Base-by-base conservation (phyloP, 92 coral and sea anemone species). In the Porites cylindrica region DNA sequence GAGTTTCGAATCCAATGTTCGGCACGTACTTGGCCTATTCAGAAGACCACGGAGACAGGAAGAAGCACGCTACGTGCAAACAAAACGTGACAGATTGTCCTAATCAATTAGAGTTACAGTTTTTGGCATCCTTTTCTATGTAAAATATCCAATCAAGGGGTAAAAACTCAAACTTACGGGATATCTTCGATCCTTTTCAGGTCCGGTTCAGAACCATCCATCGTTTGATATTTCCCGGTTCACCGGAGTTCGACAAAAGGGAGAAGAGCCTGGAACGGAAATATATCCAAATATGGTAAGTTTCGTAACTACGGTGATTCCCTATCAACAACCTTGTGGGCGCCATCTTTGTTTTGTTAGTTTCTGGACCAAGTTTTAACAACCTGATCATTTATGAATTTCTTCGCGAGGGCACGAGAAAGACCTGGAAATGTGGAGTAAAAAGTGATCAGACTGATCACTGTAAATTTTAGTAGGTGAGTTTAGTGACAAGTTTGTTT, bases 321-420 rank as follows among this genome's bases (percentile, higher is more conserved):
- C 81, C 86, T 38, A 77, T 86, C 91, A 91, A 94, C 93, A 94
- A 76, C 20, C 89, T 79, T 53, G 38, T 88, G 88, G 90, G 91
- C 94, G 97, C 97, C 97, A 94, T 94, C 73, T 91, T 91, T 84
- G 90, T 78, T 91, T 91, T 84, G 77, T 52, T 18, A 8, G 17
- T 20, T 53, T 38, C 47, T 66, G 14, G 9, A 51, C 6, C 19
- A 5, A 51, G 18, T 75, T 10, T 18, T 7, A n/a, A 21, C 13
- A 7, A 38, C 32, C 14, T 70, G 66, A 69, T 29, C 69, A 56
- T 26, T 54, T 76, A 53, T 62, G 29, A 26, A 20, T 20, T 21
- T 63, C 32, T 75, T 75, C 16, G 53, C 78, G 10, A 18, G 64
- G 1, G 47, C 32, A 6, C 38, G 77, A 32, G 38, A 7, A 23